Percentiles rank a stretch among this genome's conserved stretches.
Evolutionary conservation across 2,888 invertebrate species (phyloP).

Genomic region (Drosophila differens): DNA sequence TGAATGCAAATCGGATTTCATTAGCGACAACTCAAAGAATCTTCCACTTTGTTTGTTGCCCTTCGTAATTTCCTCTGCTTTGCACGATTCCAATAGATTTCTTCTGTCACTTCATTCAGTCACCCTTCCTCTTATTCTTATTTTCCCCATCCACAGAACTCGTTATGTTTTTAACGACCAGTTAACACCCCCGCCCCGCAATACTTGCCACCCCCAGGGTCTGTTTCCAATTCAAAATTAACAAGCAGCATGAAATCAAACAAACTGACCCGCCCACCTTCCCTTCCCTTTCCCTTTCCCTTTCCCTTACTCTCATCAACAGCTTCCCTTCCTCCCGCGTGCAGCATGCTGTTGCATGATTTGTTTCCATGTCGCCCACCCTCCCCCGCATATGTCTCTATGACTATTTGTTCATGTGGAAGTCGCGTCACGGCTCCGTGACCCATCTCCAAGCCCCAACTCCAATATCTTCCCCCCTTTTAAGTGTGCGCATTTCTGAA

Average conservation of each 20-base stretch:
- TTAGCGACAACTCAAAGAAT: constrained; percentile 53
- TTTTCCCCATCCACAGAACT: constrained; percentile 18
- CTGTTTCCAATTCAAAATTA: constrained; percentile 43
- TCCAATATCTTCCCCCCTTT: background rate
- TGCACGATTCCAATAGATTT: constrained; percentile 26
- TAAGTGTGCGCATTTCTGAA: constrained; percentile 38
- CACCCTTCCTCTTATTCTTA: background rate
- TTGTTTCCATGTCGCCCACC: constrained; percentile 22
- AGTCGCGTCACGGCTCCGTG: constrained; percentile 51
- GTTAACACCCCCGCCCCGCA: constrained; percentile 42
- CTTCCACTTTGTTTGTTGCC: constrained; percentile 51
- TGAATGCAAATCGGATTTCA: constrained; percentile 47
- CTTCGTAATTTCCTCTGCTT: constrained; percentile 28
- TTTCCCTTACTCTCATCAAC: background rate
- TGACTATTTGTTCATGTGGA: constrained; percentile 60
- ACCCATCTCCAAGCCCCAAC: constrained; percentile 10
- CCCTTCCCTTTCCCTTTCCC: background rate
- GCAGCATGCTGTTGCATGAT: constrained; percentile 59
- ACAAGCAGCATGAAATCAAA: constrained; percentile 54
- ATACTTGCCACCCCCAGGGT: constrained; percentile 24
- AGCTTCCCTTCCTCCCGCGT: constrained; percentile 9
- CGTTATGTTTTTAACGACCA: constrained; percentile 64
- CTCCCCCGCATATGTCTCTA: constrained; percentile 19
- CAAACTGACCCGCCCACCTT: constrained; percentile 52
- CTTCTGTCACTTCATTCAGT: background rate